Conservation (phyloP, 92 coral and sea anemone genomes). For the Epizoanthus stellaris region DNA sequence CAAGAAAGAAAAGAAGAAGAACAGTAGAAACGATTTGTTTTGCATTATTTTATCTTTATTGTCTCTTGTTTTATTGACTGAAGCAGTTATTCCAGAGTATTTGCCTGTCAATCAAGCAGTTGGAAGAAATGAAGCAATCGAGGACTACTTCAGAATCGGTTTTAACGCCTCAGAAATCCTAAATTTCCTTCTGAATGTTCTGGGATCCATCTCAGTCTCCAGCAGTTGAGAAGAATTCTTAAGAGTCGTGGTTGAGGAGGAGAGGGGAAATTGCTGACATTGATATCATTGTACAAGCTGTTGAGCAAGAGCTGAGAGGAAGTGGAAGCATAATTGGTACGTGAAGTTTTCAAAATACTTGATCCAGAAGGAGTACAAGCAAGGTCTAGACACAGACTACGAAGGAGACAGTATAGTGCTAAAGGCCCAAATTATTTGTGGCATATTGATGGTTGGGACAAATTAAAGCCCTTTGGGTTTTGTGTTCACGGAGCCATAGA, state of each 20-base stretch:
- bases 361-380: constrained; percentile 61
- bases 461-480: constrained; percentile 16
- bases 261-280: constrained; percentile 48
- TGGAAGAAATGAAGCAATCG: constrained; percentile 19
- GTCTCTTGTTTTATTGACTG: background rate
- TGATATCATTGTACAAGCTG: constrained; percentile 43
- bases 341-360: constrained; percentile 31
- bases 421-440: constrained; percentile 30
- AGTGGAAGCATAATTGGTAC: constrained; percentile 64
- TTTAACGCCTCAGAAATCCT: no score
- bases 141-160: no score
- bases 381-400: constrained; percentile 23
- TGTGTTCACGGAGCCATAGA: constrained; percentile 43
- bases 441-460: constrained; percentile 27
- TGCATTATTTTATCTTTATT: background rate
- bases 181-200: no score
- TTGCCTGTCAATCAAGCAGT: background rate
- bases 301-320: constrained; percentile 53
- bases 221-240: constrained; percentile 64
- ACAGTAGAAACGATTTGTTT: background rate
- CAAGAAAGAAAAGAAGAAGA: no score
- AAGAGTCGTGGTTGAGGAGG: constrained; percentile 60
- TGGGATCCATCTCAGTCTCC: no score
- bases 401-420: constrained; percentile 7
- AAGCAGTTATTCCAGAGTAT: background rate